Conservation (phyloP, 2,797 vertebrate species). For the Gobio occitaniae region DNA sequence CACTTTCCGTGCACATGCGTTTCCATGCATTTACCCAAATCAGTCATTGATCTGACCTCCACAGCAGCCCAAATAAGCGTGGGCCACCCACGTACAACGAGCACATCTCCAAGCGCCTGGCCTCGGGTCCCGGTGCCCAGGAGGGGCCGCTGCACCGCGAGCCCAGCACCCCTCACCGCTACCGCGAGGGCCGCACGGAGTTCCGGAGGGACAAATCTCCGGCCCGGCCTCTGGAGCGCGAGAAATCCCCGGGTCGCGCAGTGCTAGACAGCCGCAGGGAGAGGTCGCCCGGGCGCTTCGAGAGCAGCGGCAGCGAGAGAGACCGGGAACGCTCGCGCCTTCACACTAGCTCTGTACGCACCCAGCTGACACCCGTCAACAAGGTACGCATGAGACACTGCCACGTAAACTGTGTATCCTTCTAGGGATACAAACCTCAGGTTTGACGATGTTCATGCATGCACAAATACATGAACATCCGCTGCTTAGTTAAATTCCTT, state of each 20-base stretch:
- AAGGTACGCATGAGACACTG: conserved; percentile 82
- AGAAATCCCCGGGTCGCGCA: conserved; percentile 90
- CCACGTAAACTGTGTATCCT: conserved; percentile 58
- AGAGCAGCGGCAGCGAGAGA: conserved; percentile 93
- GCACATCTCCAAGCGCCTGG: conserved; percentile 96
- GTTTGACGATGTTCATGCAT: conserved; percentile 44
- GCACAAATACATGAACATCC: conserved; percentile 34
- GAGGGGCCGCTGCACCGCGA: conserved; percentile 89
- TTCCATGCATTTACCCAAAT: conserved; percentile 33
- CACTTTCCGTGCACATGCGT: conserved; percentile 10
- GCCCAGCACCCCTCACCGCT: conserved; percentile 96
- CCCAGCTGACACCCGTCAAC: conserved; percentile 94
- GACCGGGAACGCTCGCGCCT: conserved; percentile 73
- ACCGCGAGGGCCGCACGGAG: conserved; percentile 94
- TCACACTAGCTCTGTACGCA: conserved; percentile 88
- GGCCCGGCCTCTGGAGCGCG: conserved; percentile 90
- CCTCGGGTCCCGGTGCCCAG: conserved; percentile 89
- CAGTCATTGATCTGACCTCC: conserved; percentile 34
- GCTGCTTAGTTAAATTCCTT: conserved; percentile 27
- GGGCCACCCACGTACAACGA: conserved; percentile 97
- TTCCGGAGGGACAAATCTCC: conserved; percentile 97
- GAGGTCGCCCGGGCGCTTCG: conserved; percentile 87
- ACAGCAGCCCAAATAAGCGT: conserved; percentile 94
- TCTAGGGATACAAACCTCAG: conserved; percentile 43
- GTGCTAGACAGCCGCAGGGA: conserved; percentile 93